Base-by-base conservation (phyloP, 2,797 vertebrate genomes). In the Chloroceryle amazona region DNA sequence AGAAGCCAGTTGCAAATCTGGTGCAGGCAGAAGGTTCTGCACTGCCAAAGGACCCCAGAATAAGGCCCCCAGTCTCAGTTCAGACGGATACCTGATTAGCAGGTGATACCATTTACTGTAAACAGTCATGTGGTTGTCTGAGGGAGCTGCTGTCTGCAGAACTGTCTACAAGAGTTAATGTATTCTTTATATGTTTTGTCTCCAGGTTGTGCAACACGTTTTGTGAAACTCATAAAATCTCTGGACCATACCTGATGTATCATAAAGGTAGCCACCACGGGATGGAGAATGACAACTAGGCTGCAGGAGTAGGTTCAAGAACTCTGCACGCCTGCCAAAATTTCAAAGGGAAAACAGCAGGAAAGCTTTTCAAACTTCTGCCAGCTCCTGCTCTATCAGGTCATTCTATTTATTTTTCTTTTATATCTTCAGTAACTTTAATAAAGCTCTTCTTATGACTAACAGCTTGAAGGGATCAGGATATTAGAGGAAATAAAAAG, bases 361-460 rank as follows among this genome's bases (percentile, higher is more conserved):
- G 68, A 81, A 96, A 78, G n/a, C 49, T 96, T 96, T 95, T 85
- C 79, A 89, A 95, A 78, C 39, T 67, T 93, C 83, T 96, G 75
- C 79, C 49, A 88, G 52, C 51, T 92, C 85, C 84, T 94, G 76
- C 89, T 97, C 62, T 91, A 86, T 81, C 75, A 80, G 39, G 26
- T 52, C 68, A 42, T 21, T 49, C 46, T 87, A 61, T 92, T 91
- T 96, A 44, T 91, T 94, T 91, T 92, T 81, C 81, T 71, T 95
- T 87, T 84, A 66, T 82, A 61, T 92, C 70, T 95, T 92, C 65
- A 84, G 92, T 81, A 89, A 72, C 83, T 97, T 97, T 94, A 97
- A 94, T 96, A 96, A 96, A 94, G 44, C 58, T 93, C 52, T 91
- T 97, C 92, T 92, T 95, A 83, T 79, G 74, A 93, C 83, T 92